Evolutionary conservation across 2,888 invertebrate genomes (phyloP).

Genomic region (Tetramorium bicarinatum): DNA sequence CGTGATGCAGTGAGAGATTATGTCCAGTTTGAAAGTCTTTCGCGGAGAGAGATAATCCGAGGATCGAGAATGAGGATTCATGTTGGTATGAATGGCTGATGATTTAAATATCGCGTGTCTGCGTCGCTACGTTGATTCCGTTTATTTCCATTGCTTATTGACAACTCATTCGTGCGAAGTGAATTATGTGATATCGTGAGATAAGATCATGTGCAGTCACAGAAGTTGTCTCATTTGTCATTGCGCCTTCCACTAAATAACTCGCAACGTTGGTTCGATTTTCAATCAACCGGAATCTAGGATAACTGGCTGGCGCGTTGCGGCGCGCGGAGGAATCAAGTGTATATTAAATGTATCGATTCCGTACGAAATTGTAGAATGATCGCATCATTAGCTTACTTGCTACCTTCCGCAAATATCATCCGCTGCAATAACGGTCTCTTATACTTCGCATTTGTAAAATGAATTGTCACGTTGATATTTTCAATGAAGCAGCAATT

Average conservation of each 20-base stretch:
- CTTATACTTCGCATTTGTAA: not conserved
- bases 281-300: constrained; percentile 39
- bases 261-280: constrained; percentile 33
- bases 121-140: constrained; percentile 5
- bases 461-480: constrained; percentile 24
- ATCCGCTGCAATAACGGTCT: not conserved
- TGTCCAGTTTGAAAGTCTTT: not conserved
- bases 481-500: constrained; percentile 17
- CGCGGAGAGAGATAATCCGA: not conserved
- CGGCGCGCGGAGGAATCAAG: not conserved
- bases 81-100: constrained; percentile 23
- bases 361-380: not conserved
- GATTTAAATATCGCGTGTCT: constrained; percentile 36
- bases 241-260: constrained; percentile 30
- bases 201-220: constrained; percentile 31
- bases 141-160: constrained; percentile 22
- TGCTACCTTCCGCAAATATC: constrained; percentile 11
- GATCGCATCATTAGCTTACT: not conserved
- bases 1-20: constrained; percentile 37
- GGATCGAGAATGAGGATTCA: constrained; percentile 18
- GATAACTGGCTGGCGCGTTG: constrained; percentile 11
- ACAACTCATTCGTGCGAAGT: constrained; percentile 36
- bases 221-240: constrained; percentile 54
- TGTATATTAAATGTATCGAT: not conserved
- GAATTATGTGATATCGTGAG: constrained; percentile 47